These are phyloP conservation scores for Oreotrochilus melanogaster DNA, from an alignment of 2,113 vertebrate genomes.

Conservation along the genomic window DNA sequence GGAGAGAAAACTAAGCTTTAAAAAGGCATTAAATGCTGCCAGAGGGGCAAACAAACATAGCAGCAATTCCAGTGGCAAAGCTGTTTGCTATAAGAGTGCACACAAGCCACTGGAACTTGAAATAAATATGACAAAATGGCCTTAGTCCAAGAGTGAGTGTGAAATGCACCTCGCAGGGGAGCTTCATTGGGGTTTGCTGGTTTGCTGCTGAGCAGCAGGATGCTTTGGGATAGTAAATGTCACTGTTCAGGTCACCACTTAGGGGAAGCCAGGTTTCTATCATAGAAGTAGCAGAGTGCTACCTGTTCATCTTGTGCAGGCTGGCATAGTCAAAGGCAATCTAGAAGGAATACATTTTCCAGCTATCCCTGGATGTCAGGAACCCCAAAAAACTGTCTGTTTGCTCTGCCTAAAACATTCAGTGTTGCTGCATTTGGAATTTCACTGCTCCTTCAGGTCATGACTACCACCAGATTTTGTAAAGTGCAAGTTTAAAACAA, in stretches of 20 bases:
- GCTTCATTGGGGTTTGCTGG: not conserved
- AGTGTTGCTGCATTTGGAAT: accelerated
- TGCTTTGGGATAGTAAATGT: not conserved
- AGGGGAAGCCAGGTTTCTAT: not conserved
- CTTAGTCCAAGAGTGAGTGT: not conserved
- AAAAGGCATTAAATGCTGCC: not conserved
- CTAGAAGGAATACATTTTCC: not conserved
- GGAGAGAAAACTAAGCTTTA: not conserved
- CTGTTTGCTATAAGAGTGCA: not conserved
- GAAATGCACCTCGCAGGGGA: accelerated
- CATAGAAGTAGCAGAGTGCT: not conserved
- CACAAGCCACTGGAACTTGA: not conserved
- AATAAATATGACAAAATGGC: not conserved
- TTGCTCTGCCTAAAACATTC: not conserved
- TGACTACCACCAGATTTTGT: not conserved
- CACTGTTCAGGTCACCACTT: not conserved
- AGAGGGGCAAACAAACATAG: not conserved
- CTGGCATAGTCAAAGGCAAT: not conserved
- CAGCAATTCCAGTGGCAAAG: not conserved
- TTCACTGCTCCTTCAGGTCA: not conserved
- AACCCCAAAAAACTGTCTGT: not conserved
- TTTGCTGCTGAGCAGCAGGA: not conserved
- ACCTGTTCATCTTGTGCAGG: not conserved
- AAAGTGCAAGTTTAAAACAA: not conserved
- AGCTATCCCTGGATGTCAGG: not conserved